Conservation (phyloP, 1,140 invertebrate genomes). For the Pseudobourletiella spinata region DNA sequence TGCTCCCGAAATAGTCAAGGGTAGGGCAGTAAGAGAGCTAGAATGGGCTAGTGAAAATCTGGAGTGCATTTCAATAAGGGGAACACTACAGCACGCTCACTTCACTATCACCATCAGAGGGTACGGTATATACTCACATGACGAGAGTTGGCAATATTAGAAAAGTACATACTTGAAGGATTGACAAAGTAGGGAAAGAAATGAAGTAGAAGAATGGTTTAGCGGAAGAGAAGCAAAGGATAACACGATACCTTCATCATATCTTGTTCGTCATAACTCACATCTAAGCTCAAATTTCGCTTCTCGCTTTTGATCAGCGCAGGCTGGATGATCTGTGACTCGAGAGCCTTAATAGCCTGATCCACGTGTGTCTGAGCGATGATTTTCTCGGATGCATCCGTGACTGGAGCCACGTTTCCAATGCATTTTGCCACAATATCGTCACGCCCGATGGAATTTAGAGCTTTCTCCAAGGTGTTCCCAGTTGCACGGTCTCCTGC, state of each 20-base stretch:
- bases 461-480: constrained; percentile 75
- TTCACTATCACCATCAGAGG: too few species aligned
- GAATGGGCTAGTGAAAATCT: too few species aligned
- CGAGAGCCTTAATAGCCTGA: constrained; percentile 19
- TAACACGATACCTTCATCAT: constrained; percentile 63
- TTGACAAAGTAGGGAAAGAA: too few species aligned
- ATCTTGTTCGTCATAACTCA: constrained; percentile 58
- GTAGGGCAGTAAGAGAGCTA: too few species aligned
- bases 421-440: constrained; percentile 88
- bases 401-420: constrained; percentile 60
- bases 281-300: constrained; percentile 53
- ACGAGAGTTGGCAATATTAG: too few species aligned
- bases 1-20: too few species aligned
- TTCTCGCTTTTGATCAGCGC: constrained; percentile 41
- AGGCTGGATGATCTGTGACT: constrained; percentile 30
- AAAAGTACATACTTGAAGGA: too few species aligned
- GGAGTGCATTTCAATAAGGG: too few species aligned
- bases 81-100: too few species aligned
- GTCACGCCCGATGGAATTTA: constrained; percentile 72
- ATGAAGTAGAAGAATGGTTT: too few species aligned
- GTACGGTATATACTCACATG: too few species aligned
- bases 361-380: constrained; percentile 59
- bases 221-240: neutral
- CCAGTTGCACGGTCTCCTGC: constrained; percentile 49
- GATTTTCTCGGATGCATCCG: constrained; percentile 65